Conservation (phyloP, 1,140 invertebrate species). For the Tetranychus cinnabarinus region DNA sequence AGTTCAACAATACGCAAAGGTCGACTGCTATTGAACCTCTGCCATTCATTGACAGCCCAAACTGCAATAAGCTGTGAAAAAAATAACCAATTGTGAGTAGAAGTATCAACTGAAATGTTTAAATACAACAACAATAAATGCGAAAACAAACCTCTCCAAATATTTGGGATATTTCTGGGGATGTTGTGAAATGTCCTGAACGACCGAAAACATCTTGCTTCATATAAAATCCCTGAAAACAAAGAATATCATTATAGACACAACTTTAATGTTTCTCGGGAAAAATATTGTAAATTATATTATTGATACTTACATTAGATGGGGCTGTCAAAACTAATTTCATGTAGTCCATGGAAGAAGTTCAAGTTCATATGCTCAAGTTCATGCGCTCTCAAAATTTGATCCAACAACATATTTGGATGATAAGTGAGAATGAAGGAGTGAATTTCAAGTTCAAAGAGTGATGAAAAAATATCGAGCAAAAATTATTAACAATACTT, state of each 20-base stretch:
- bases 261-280: no score
- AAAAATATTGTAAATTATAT: no score
- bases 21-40: conserved; percentile 24
- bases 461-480: no score
- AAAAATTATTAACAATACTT: no score
- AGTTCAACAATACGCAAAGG: conserved; percentile 72
- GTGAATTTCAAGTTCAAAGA: no score
- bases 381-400: no score
- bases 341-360: conserved; percentile 51
- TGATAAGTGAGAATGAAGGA: no score
- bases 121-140: background rate
- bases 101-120: no score
- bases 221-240: conserved; percentile 54
- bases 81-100: conserved; percentile 12
- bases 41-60: conserved; percentile 72
- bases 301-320: conserved; percentile 11
- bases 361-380: no score
- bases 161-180: conserved; percentile 81
- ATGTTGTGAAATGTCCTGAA: conserved; percentile 78
- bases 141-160: conserved; percentile 57
- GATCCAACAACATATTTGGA: no score
- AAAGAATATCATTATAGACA: no score
- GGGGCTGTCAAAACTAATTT: conserved; percentile 64
- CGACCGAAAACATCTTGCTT: conserved; percentile 61
- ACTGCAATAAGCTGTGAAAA: conserved; percentile 43